These are phyloP conservation scores for Plodia interpunctella DNA, from an alignment of 1,140 invertebrate genomes.

Conservation along the genomic window DNA sequence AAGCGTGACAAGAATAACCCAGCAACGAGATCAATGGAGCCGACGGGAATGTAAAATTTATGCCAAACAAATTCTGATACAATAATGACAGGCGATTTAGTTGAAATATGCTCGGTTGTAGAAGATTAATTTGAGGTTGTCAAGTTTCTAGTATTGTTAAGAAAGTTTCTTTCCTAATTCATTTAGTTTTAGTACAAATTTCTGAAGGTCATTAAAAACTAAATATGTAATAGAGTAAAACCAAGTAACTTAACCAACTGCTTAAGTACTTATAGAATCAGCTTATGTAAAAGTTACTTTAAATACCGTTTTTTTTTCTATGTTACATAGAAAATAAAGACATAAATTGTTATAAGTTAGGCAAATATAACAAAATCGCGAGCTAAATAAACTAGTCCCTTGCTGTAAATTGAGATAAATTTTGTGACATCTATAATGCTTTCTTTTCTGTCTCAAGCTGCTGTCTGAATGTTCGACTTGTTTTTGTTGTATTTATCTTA, in stretches of 20 bases:
- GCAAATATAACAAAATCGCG: background rate
- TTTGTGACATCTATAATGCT: background rate
- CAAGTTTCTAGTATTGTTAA: no score
- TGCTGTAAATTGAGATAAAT: background rate
- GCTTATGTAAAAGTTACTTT: no score
- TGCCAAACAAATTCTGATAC: background rate
- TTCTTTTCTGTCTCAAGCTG: constrained; percentile 3
- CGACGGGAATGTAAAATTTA: background rate
- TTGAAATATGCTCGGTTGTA: background rate
- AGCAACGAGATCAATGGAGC: constrained; percentile 15
- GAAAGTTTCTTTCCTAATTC: no score
- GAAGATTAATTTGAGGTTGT: background rate
- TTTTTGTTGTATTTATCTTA: background rate
- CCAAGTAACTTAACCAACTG: no score
- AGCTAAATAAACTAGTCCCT: background rate
- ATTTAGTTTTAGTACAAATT: no score
- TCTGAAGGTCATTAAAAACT: no score
- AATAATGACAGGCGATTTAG: background rate
- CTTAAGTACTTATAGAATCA: no score
- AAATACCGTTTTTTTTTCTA: no score
- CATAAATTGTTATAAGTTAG: background rate
- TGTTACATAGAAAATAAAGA: no score
- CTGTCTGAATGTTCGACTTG: constrained; percentile 17
- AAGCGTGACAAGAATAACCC: constrained; percentile 25
- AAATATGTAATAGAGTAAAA: no score